Evolutionary conservation across 1,140 invertebrate genomes (phyloP).

Genomic region (Eueides isabella): DNA sequence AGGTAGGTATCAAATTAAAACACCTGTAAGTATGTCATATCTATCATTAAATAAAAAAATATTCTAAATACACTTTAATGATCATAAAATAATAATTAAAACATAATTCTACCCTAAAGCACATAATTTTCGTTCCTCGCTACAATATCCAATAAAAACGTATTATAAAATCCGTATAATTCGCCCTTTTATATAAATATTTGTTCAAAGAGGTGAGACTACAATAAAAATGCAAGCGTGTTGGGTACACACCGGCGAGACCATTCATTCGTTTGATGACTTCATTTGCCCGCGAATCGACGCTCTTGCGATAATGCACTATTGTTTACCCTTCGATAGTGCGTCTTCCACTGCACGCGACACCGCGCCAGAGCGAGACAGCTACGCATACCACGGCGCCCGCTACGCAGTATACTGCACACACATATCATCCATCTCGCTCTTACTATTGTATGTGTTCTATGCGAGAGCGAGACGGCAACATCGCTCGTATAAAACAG

Average conservation of each 20-base stretch:
- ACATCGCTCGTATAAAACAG: conserved; percentile 76
- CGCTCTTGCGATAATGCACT: conserved; percentile 77
- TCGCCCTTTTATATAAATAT: conserved; percentile 67
- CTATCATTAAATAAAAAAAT: neutral
- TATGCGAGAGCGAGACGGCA: conserved; percentile 59
- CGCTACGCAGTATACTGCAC: conserved; percentile 54
- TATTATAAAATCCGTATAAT: conserved; percentile 15
- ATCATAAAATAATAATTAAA: neutral
- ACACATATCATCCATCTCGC: conserved; percentile 53
- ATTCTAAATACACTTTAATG: neutral
- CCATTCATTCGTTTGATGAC: conserved; percentile 81
- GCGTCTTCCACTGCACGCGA: conserved; percentile 71
- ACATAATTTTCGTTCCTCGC: neutral
- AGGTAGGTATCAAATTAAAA: no score
- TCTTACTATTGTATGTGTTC: conserved; percentile 43
- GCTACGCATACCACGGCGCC: conserved; percentile 54
- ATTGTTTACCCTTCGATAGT: conserved; percentile 81
- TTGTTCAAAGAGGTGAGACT: conserved; percentile 69
- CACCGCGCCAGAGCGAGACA: conserved; percentile 68
- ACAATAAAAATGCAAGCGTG: conserved; percentile 77
- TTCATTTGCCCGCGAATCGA: conserved; percentile 77
- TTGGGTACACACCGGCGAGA: conserved; percentile 60
- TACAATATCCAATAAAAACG: neutral
- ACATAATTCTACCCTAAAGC: neutral
- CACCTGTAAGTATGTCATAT: no score